These are phyloP conservation scores for Ornithorhynchus anatinus DNA, from an alignment of 2,113 vertebrate species.

Conservation along the genomic window DNA sequence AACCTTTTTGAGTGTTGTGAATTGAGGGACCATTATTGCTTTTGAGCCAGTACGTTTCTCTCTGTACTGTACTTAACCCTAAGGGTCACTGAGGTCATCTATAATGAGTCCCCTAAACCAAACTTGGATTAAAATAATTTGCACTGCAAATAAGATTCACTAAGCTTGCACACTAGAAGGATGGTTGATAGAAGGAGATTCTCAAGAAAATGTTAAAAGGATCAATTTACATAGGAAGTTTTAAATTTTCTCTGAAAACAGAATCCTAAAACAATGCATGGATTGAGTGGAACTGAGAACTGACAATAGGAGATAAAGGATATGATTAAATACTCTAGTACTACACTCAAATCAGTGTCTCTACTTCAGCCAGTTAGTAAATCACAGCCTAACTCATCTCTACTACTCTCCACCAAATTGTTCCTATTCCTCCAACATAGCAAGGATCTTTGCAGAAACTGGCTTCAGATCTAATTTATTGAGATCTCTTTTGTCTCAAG, in stretches of 20 bases:
- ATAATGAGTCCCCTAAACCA: too few species aligned
- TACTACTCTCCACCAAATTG: not conserved
- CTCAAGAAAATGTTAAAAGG: too few species aligned
- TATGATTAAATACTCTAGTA: not conserved
- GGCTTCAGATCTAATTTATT: conserved; percentile 38
- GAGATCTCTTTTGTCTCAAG: conserved; percentile 40
- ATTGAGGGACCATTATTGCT: too few species aligned
- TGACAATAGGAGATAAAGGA: not conserved
- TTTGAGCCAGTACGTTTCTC: too few species aligned
- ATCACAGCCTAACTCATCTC: not conserved
- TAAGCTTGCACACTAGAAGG: too few species aligned
- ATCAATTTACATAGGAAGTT: too few species aligned
- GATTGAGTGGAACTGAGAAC: not conserved
- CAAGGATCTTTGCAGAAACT: conserved; percentile 3
- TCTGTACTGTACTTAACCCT: too few species aligned
- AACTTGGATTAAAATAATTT: too few species aligned
- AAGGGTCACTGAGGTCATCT: too few species aligned
- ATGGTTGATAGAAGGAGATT: too few species aligned
- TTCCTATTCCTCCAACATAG: conserved; percentile 4
- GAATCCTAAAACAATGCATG: not conserved
- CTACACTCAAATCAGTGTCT: not conserved
- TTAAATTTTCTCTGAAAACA: not conserved
- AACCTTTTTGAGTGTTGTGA: too few species aligned
- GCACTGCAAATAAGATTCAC: too few species aligned
- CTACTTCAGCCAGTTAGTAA: conserved; percentile 5